A percentile compares a stretch with the other conserved stretches of the same genome.
phyloP scores from a whole-genome alignment of 2,113 vertebrate genomes.

The Hydrolagus affinis region DNA sequence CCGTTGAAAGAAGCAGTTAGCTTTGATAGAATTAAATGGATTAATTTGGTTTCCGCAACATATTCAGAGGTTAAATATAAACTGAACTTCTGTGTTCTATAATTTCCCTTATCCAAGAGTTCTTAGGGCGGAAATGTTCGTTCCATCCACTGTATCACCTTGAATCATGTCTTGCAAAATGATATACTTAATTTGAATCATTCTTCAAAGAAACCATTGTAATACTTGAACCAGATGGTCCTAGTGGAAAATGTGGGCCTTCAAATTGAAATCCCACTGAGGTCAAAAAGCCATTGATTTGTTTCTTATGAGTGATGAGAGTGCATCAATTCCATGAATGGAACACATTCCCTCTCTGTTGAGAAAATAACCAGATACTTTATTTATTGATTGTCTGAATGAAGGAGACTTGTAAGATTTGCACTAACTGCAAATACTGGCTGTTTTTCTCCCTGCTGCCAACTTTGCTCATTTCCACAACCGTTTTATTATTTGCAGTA shows the following conservation, averaged over 20 bases:
- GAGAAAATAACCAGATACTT: slow-evolving; percentile 24
- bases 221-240: neutral
- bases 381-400: slow-evolving; percentile 23
- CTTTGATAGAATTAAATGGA: neutral
- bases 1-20: slow-evolving; percentile 25
- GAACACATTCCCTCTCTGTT: slow-evolving; percentile 20
- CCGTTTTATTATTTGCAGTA: neutral
- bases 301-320: slow-evolving; percentile 16
- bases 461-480: neutral
- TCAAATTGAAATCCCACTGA: slow-evolving; percentile 26
- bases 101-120: neutral
- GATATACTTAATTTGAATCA: slow-evolving; percentile 29
- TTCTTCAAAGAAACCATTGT: slow-evolving; percentile 2
- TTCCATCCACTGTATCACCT: neutral
- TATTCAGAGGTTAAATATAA: slow-evolving; percentile 46
- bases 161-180: slow-evolving; percentile 15
- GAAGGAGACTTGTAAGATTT: slow-evolving; percentile 18
- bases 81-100: slow-evolving; percentile 30
- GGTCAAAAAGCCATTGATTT: slow-evolving; percentile 28
- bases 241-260: slow-evolving; percentile 18
- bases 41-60: slow-evolving; percentile 31
- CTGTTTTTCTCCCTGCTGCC: neutral
- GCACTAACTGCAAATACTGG: slow-evolving; percentile 20
- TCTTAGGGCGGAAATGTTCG: neutral
- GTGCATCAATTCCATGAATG: neutral